Percentiles rank a stretch among this genome's conserved stretches.
These are phyloP conservation scores for Drosophila mauritiana DNA, from an alignment of 1,140 invertebrate species.

Conservation along the genomic window DNA sequence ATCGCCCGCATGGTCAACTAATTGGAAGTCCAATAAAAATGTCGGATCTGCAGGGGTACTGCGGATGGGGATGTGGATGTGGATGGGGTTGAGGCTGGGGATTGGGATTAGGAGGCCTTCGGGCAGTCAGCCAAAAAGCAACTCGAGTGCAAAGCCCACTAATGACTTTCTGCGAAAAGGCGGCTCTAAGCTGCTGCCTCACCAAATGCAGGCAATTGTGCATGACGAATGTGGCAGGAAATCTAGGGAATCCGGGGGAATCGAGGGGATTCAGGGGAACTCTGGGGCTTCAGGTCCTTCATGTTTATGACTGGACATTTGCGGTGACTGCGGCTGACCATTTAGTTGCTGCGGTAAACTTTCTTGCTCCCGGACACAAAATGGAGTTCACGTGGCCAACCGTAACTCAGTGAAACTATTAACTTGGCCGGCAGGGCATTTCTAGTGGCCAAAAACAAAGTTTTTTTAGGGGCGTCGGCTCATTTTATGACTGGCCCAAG, in stretches of 20 bases:
- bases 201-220: slow-evolving; percentile 76
- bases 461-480: slow-evolving; percentile 44
- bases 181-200: slow-evolving; percentile 48
- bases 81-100: neutral
- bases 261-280: neutral
- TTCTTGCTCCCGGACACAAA: slow-evolving; percentile 62
- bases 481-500: slow-evolving; percentile 56
- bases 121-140: slow-evolving; percentile 63
- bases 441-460: slow-evolving; percentile 30
- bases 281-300: slow-evolving; percentile 4
- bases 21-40: slow-evolving; percentile 84
- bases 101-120: slow-evolving; percentile 4
- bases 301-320: slow-evolving; percentile 80
- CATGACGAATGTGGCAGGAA: slow-evolving; percentile 78
- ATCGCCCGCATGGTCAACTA: slow-evolving; percentile 64
- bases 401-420: slow-evolving; percentile 65
- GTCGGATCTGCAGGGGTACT: slow-evolving; percentile 62
- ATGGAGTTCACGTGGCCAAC: slow-evolving; percentile 69
- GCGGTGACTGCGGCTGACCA: slow-evolving; percentile 71
- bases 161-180: slow-evolving; percentile 78
- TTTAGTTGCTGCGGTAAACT: slow-evolving; percentile 59
- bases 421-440: slow-evolving; percentile 35
- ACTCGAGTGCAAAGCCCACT: slow-evolving; percentile 76
- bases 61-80: neutral
- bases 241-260: slow-evolving; percentile 7